Evolutionary conservation across 2,113 vertebrate genomes (phyloP), one percentile per base, ranked within the genome.

Genomic region (Eolophus roseicapilla): DNA sequence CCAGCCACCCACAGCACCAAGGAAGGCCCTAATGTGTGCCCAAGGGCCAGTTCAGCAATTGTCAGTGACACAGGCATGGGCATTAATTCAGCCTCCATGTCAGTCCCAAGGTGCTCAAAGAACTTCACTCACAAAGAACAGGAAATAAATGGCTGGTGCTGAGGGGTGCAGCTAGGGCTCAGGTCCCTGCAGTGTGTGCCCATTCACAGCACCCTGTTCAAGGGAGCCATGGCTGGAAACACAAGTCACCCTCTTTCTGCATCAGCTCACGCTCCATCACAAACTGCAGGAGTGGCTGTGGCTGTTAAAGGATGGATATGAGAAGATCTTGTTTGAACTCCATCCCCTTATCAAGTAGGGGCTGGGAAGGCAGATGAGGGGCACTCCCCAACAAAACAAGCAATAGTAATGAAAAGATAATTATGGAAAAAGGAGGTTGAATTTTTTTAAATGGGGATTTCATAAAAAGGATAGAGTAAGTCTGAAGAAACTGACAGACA

Each of bases 21-120:
- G 92, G 95, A 91, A 97, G 93, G 92, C 94, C 97, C 93, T 94
- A 90, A 97, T 73, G 95, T 92, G 97, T 92, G 88, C 15, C 97
- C 95, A 57, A 94, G 96, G 97, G 97, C 93, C 96, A 95, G 92
- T 89, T 94, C 85, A 95, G 86, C 97, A 98, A 97, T 96, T 97
- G 98, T 97, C 95, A 97, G 92, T 89, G 96, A 98, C 98, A 97
- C 98, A 97, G 80, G 96, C 97, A 96, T 96, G 90, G 94, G 25
- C 97, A 94, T 96, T 97, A 97, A 97, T 97, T 97, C 97, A 90
- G 96, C 93, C 89, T 93, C 96, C 96, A 92, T 70, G 41, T 93
- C 62, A 95, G 84, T 93, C 97, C 96, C 95, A 28, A 64, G 7
- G 75, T 52, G 92, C 92, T 55, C n/a, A 95, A 89, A 94, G 96